These are phyloP conservation scores for Oreotrochilus melanogaster DNA, from an alignment of 2,113 vertebrate species.

Conservation along the genomic window DNA sequence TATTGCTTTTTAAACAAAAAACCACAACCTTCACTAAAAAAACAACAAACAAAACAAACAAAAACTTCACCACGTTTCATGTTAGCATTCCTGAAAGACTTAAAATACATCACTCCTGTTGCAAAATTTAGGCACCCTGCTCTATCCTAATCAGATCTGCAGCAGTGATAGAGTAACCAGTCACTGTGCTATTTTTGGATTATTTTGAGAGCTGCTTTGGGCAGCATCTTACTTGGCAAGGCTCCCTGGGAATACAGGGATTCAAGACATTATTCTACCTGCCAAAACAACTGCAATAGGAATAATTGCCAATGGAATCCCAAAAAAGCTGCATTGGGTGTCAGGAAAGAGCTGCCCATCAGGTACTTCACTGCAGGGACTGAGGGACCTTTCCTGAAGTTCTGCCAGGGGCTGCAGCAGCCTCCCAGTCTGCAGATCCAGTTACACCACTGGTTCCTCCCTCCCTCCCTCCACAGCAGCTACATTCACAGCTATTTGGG, in stretches of 20 bases:
- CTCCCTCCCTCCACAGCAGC: background rate
- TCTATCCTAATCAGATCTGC: conserved; percentile 35
- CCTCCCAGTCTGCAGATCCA: background rate
- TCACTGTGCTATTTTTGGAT: conserved; percentile 58
- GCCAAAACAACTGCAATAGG: background rate
- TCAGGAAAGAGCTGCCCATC: background rate
- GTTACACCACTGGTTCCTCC: background rate
- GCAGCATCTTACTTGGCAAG: conserved; percentile 51
- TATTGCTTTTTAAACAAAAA: background rate
- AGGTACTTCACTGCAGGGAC: background rate
- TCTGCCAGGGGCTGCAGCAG: conserved; percentile 36
- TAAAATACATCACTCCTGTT: background rate
- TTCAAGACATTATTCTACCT: background rate
- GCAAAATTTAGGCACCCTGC: conserved; percentile 7
- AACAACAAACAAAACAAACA: background rate
- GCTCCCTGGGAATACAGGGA: background rate
- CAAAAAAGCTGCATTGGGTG: fast-evolving
- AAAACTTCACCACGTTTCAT: background rate
- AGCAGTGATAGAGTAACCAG: conserved; percentile 48
- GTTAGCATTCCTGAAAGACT: background rate
- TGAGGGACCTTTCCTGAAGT: background rate
- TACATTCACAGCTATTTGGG: background rate
- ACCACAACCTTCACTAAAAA: background rate
- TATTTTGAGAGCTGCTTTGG: conserved; percentile 20
- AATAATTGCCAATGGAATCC: background rate